Percentiles rank a stretch among this genome's conserved stretches.
Evolutionary conservation across 1,140 invertebrate genomes (phyloP).

Genomic region (Apocrypta bakeri): DNA sequence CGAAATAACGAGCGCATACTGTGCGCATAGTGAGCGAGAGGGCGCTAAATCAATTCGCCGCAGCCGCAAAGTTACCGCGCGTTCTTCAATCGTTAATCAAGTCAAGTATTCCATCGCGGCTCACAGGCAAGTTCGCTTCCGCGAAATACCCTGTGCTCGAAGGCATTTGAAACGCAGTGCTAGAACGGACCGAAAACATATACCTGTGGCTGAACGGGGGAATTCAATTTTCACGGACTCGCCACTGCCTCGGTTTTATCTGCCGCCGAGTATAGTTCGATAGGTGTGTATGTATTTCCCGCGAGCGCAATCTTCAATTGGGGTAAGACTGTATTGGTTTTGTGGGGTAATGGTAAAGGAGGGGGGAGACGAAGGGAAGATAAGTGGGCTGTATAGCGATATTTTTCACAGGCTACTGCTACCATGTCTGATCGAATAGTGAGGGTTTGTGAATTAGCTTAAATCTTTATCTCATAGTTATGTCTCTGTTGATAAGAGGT

Average conservation of each 20-base stretch:
- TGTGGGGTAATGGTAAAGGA: too few relatives aligned
- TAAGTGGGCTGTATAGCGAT: too few relatives aligned
- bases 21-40: too few relatives aligned
- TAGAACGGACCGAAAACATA: neutral
- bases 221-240: slow-evolving; percentile 69
- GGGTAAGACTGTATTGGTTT: too few relatives aligned
- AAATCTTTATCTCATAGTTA: too few relatives aligned
- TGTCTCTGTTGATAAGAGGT: too few relatives aligned
- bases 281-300: slow-evolving; percentile 4
- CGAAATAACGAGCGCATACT: slow-evolving; percentile 7
- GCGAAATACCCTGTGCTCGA: neutral
- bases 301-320: neutral
- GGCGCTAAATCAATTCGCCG: too few relatives aligned
- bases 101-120: slow-evolving; percentile 3
- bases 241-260: slow-evolving; percentile 35
- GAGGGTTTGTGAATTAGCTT: neutral
- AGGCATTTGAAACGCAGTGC: neutral
- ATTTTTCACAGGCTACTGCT: too few relatives aligned
- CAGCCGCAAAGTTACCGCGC: slow-evolving; percentile 13
- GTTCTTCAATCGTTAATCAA: slow-evolving; percentile 23
- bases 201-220: slow-evolving; percentile 55
- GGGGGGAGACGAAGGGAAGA: too few relatives aligned
- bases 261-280: slow-evolving; percentile 19
- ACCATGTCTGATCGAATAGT: too few relatives aligned
- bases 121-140: neutral